Percentiles rank a stretch among this genome's conserved stretches.
phyloP scores from a whole-genome alignment of 2,113 vertebrate species.

The Monarcha castaneiventris region DNA sequence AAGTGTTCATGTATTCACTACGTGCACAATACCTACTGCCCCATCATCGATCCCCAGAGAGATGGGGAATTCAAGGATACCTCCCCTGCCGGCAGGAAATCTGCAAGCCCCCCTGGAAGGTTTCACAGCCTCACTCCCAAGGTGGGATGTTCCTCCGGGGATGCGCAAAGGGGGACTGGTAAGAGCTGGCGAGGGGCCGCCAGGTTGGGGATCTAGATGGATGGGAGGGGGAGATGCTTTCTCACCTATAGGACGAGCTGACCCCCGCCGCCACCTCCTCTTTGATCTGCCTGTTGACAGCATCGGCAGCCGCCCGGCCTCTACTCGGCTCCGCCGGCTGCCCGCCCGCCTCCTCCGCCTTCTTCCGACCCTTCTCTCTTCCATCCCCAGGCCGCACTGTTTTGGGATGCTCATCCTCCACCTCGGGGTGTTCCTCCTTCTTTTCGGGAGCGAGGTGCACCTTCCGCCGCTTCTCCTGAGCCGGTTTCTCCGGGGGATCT shows the following conservation, averaged over 20 bases:
- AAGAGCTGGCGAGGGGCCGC: not conserved
- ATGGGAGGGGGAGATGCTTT: not conserved
- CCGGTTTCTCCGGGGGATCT: constrained; percentile 17
- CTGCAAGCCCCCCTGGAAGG: not conserved
- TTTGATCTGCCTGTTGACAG: constrained; percentile 90
- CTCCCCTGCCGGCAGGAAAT: not conserved
- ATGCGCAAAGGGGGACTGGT: not conserved
- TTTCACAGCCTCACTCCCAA: not conserved
- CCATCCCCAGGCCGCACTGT: constrained; percentile 9
- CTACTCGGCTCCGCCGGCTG: constrained; percentile 55
- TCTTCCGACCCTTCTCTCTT: constrained; percentile 27
- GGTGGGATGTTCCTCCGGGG: not conserved
- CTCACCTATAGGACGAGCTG: constrained; percentile 91
- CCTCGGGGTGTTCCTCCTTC: not conserved
- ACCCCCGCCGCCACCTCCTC: constrained; percentile 79
- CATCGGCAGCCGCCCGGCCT: constrained; percentile 83
- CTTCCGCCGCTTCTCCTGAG: constrained; percentile 57
- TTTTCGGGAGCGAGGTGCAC: not conserved
- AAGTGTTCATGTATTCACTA: not conserved
- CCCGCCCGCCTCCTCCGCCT: constrained; percentile 16
- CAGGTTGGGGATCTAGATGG: not conserved
- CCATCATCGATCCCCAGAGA: not conserved
- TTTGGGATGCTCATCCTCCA: not conserved
- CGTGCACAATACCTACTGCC: not conserved
- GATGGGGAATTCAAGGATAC: not conserved